phyloP scores from a whole-genome alignment of 2,113 vertebrate genomes.

The Emydocephalus ijimae region DNA sequence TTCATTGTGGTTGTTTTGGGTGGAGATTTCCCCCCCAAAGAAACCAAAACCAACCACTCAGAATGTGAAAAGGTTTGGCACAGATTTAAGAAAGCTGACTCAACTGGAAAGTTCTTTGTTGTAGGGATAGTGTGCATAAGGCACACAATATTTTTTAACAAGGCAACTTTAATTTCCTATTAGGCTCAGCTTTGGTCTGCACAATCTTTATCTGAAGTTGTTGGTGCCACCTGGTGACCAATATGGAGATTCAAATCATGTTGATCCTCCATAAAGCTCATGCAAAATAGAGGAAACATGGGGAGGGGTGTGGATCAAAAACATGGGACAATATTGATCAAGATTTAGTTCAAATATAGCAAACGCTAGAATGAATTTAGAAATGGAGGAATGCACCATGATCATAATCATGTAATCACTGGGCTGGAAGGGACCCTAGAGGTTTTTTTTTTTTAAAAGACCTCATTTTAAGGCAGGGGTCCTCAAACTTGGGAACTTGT shows the following conservation, averaged over 20 bases:
- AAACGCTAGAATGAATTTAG: background rate
- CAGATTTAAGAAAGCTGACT: background rate
- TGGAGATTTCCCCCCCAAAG: background rate
- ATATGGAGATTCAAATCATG: background rate
- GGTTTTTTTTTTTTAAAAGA: background rate
- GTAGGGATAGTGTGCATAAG: background rate
- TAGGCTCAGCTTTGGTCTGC: background rate
- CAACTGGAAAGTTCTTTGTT: background rate
- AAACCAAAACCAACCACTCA: background rate
- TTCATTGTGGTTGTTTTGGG: background rate
- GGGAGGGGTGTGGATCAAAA: background rate
- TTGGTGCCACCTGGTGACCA: slow-evolving; percentile 35
- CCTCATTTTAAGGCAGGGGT: background rate
- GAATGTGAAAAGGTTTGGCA: background rate
- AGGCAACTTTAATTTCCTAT: background rate
- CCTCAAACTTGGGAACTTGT: no score
- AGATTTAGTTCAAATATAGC: background rate
- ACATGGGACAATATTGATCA: background rate
- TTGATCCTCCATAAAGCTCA: background rate
- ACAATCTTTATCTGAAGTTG: background rate
- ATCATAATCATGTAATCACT: background rate
- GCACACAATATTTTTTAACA: background rate
- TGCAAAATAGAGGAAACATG: background rate
- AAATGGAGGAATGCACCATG: background rate
- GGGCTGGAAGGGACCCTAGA: background rate